Evolutionary conservation across 1,140 invertebrate genomes (phyloP).

Genomic region (Heterodera schachtii): DNA sequence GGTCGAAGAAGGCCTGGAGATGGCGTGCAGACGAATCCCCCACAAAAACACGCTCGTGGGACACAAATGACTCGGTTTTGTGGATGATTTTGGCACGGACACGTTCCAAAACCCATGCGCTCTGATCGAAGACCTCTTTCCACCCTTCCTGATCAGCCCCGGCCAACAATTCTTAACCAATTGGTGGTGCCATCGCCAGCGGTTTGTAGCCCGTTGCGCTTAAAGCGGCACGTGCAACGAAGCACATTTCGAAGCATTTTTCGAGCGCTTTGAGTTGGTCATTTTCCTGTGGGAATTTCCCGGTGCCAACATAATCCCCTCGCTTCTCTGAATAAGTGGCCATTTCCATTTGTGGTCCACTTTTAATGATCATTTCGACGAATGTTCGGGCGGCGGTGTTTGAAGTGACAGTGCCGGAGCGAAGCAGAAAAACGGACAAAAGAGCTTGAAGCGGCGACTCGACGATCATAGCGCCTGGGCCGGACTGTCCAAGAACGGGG

Average conservation of each 20-base stretch:
- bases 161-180: too few relatives aligned
- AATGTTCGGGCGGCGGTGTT: too few relatives aligned
- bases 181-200: too few relatives aligned
- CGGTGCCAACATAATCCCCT: too few relatives aligned
- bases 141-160: constrained; percentile 12
- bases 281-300: too few relatives aligned
- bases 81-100: not conserved
- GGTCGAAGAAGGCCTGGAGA: not conserved
- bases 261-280: too few relatives aligned
- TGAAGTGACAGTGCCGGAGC: too few relatives aligned
- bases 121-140: constrained; percentile 1
- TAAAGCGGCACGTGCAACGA: not conserved
- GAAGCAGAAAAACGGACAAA: not conserved
- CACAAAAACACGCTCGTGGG: not conserved
- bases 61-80: not conserved
- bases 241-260: too few relatives aligned
- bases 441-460: constrained; percentile 14
- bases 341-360: too few relatives aligned
- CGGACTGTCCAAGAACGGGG: not conserved
- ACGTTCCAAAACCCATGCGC: not conserved
- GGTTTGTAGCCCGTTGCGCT: too few relatives aligned
- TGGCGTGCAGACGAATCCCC: constrained; percentile 4
- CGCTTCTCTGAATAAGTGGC: too few relatives aligned
- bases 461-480: not conserved
- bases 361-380: too few relatives aligned